These are phyloP conservation scores for Fukomys damarensis DNA, from an alignment of 2,113 vertebrate genomes.

Conservation along the genomic window DNA sequence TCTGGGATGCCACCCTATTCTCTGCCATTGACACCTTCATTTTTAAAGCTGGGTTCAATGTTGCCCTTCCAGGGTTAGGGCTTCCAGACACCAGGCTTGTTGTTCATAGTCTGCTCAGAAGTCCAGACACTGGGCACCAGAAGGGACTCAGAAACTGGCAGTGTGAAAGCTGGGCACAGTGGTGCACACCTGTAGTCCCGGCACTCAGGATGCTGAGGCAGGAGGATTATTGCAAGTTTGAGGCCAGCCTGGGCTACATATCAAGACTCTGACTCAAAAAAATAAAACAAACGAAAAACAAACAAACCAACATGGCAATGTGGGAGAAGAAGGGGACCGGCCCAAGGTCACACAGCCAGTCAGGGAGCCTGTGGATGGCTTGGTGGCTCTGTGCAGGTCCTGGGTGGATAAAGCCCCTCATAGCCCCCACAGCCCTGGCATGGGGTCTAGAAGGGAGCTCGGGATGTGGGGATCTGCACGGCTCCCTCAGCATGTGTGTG, in stretches of 20 bases:
- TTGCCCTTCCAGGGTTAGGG: neutral
- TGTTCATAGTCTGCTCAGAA: neutral
- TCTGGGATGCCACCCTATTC: neutral
- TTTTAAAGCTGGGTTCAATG: neutral
- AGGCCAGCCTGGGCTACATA: neutral
- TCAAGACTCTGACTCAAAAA: neutral
- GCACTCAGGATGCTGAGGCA: neutral
- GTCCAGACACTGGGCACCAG: neutral
- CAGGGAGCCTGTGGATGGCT: neutral
- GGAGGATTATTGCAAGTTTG: neutral
- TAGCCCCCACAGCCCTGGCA: neutral
- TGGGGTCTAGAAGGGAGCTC: neutral
- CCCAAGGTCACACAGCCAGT: neutral
- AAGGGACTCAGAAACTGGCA: neutral
- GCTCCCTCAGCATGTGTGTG: neutral
- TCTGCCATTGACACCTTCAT: neutral
- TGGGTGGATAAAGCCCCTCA: neutral
- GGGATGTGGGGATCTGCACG: neutral
- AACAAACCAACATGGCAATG: neutral
- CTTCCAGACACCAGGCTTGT: neutral
- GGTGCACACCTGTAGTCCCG: neutral
- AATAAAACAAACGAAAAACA: neutral
- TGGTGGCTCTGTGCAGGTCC: neutral
- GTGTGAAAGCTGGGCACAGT: neutral
- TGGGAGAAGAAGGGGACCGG: neutral